Percentiles rank a stretch among this genome's conserved stretches.
Conservation (phyloP, 2,113 vertebrate genomes). For the Pitta sordida region DNA sequence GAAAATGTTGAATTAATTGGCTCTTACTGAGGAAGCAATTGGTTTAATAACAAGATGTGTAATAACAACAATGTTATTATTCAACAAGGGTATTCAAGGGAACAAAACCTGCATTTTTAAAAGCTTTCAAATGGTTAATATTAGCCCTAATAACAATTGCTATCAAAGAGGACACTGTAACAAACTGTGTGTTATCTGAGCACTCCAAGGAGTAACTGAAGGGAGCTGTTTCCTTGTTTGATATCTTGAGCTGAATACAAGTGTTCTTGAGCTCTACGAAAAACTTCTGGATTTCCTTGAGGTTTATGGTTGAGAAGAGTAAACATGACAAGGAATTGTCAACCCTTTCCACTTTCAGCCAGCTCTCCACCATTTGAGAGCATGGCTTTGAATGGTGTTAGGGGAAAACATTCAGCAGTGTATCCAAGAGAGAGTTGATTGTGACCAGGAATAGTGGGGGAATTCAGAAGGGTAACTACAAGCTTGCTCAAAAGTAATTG, state of each 20-base stretch:
- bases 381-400: not conserved
- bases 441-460: not conserved
- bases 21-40: not conserved
- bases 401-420: fast-evolving
- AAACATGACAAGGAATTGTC: not conserved
- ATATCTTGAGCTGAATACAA: not conserved
- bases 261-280: not conserved
- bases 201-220: not conserved
- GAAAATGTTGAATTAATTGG: not conserved
- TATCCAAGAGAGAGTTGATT: not conserved
- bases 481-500: not conserved
- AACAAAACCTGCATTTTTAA: fast-evolving
- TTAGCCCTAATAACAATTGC: not conserved
- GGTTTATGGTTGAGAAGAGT: not conserved
- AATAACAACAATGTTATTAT: not conserved
- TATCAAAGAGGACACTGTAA: not conserved
- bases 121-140: not conserved
- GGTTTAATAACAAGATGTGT: not conserved
- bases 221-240: not conserved
- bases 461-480: not conserved
- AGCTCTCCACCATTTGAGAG: not conserved
- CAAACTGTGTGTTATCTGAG: not conserved
- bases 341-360: not conserved
- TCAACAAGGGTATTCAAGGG: not conserved
- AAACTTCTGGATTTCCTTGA: not conserved